These are phyloP conservation scores for Pluvialis apricaria DNA, from an alignment of 2,113 vertebrate species.

Conservation along the genomic window DNA sequence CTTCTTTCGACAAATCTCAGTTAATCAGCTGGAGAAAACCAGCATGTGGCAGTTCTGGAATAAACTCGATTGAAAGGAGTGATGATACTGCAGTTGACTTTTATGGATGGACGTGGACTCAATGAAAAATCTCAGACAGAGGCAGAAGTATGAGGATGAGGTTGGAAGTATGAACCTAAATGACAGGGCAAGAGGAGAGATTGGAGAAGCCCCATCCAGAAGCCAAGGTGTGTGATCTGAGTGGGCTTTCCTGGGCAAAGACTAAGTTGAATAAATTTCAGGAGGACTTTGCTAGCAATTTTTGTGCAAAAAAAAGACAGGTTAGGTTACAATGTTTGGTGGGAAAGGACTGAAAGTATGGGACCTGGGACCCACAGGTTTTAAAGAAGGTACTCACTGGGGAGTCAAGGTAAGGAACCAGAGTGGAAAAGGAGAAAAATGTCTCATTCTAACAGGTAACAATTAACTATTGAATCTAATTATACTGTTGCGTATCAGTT, in stretches of 20 bases:
- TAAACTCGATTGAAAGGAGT: background rate
- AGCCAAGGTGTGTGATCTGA: background rate
- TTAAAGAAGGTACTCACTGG: background rate
- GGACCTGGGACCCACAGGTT: background rate
- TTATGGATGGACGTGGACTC: too few species aligned
- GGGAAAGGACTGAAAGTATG: background rate
- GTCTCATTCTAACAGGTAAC: background rate
- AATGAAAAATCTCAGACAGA: background rate
- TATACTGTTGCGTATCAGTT: background rate
- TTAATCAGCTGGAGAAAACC: background rate
- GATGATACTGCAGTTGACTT: background rate
- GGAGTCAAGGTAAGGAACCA: background rate
- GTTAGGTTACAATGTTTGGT: background rate
- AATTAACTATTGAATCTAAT: background rate
- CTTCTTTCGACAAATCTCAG: background rate
- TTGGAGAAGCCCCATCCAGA: background rate
- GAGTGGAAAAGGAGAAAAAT: background rate
- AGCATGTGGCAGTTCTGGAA: background rate
- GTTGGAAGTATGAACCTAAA: background rate
- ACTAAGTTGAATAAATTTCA: background rate
- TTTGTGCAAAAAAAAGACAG: background rate
- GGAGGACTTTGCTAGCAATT: background rate
- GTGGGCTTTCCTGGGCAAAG: background rate
- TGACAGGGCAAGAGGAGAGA: background rate
- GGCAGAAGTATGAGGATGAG: background rate